A percentile compares a stretch with the other conserved stretches of the same genome.
These are phyloP conservation scores for Heliocidaris tuberculata DNA, from an alignment of 35 echinoderm and acorn worm genomes.

Conservation along the genomic window DNA sequence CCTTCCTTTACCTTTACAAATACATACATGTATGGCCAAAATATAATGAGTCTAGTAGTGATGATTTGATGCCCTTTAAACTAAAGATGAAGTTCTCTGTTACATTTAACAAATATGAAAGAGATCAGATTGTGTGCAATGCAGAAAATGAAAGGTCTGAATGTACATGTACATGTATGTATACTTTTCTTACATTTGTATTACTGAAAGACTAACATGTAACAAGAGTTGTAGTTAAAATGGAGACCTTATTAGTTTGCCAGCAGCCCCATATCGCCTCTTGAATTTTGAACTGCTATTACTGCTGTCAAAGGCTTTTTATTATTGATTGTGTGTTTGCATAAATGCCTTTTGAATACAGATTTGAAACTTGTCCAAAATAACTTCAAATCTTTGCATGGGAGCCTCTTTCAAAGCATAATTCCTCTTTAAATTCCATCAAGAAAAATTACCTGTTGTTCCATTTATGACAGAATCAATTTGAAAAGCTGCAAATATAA, in stretches of 20 bases:
- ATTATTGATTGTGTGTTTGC: background rate
- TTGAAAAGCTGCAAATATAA: slow-evolving; percentile 3
- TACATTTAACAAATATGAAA: too few relatives aligned
- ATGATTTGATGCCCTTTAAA: too few relatives aligned
- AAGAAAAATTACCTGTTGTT: background rate
- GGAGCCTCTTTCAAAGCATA: background rate
- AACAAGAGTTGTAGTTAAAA: too few relatives aligned
- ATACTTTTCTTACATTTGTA: too few relatives aligned
- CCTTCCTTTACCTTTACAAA: too few relatives aligned
- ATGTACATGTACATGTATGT: too few relatives aligned
- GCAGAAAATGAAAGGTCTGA: too few relatives aligned
- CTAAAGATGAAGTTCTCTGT: too few relatives aligned
- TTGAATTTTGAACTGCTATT: background rate
- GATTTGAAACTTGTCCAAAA: slow-evolving; percentile 4
- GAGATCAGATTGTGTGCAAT: too few relatives aligned
- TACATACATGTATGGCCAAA: too few relatives aligned
- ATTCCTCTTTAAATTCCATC: background rate
- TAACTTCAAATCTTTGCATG: background rate
- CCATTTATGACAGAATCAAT: background rate
- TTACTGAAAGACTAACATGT: too few relatives aligned
- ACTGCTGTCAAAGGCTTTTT: background rate
- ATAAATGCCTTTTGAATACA: background rate
- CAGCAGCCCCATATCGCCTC: background rate
- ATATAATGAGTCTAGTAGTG: too few relatives aligned
- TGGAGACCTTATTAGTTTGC: background rate